Base-by-base conservation (phyloP, 1,140 invertebrate species). In the Solenopsis invicta region DNA sequence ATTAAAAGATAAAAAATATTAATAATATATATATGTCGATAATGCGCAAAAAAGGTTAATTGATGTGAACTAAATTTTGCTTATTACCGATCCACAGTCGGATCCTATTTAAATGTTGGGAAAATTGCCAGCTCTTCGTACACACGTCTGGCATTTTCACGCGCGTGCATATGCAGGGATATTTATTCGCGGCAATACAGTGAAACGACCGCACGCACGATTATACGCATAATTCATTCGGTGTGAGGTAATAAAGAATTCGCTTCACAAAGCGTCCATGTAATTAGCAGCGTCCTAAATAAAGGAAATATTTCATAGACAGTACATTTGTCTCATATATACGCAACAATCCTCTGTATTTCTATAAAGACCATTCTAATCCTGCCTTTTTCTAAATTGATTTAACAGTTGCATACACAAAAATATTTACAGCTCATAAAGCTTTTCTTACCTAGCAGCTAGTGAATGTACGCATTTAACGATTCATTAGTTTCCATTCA, bases 201-300 rank as follows among this genome's bases (percentile, higher is more conserved):
- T 56, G 21, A 61, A 84, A 75, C 54, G 69, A 75, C 80, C 41
- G 45, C 41, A 84, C 80, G 80, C 80, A 75, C 80, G 45, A 75
- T 84, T 75, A 84, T 74, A 74, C 80, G 9, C 54, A 84, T 84
- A 84, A 75, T 41, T 84, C 69, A 84, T 75, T 82, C 69, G 80
- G 18, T 50, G 67, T 69, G 29, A 84, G 69, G 80, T 62, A 84
- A 84, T 84, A 84, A 84, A 84, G 80, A 75, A 84, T 84, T 84
- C 69, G 41, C 24, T 13, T 61, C 80, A 74, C 69, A 75, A 75
- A 84, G 54, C 80, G 69, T 24, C 45, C 69, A 75, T 84, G 69
- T 84, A 84, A 84, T 84, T 84, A 84, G 69, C 80, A 48, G 69
- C 69, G 13, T 62, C 34, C 48, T 54, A 41, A 74, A 75, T 71